Percentiles rank a stretch among this genome's conserved stretches.
Evolutionary conservation across 2,888 invertebrate species (phyloP).

Genomic region (Nomada hirtipes): DNA sequence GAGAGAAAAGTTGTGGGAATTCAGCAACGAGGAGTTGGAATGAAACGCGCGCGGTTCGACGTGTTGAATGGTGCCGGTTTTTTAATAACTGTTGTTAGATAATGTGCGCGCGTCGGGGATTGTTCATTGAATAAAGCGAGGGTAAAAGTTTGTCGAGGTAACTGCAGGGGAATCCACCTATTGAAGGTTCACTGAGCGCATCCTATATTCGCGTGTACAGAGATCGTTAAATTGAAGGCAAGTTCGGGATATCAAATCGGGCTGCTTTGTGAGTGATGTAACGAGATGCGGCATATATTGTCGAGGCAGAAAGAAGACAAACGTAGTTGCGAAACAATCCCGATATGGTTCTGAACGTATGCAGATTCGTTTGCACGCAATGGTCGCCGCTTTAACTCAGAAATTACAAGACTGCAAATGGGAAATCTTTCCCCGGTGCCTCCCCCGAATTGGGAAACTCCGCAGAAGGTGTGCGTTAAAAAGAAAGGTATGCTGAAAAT

Average conservation of each 20-base stretch:
- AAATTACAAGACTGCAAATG: neutral
- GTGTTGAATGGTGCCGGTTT: slow-evolving; percentile 27
- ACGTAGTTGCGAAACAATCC: too few relatives aligned
- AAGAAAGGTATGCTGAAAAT: neutral
- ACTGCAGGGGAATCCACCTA: slow-evolving; percentile 1
- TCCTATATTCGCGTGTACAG: slow-evolving; percentile 11
- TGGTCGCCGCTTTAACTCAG: neutral
- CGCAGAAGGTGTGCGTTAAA: neutral
- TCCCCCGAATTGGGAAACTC: neutral
- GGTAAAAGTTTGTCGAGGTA: neutral
- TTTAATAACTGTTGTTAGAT: slow-evolving; percentile 64
- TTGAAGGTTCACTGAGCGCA: slow-evolving; percentile 1
- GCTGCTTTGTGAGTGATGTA: neutral
- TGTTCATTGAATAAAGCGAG: slow-evolving; percentile 8
- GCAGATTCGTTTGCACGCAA: slow-evolving; percentile 1
- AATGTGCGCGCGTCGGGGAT: slow-evolving; percentile 39
- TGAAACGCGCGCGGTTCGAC: slow-evolving; percentile 1
- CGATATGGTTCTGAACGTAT: too few relatives aligned
- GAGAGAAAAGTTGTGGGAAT: slow-evolving; percentile 15
- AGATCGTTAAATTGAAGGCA: slow-evolving; percentile 22
- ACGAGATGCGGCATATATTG: neutral
- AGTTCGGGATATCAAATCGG: neutral
- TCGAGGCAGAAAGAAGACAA: neutral
- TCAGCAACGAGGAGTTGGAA: neutral
- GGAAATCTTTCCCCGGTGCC: neutral